Evolutionary conservation across 2,888 invertebrate genomes (phyloP), one percentile per base, ranked within the genome.

Genomic region (Catocala fraxini): DNA sequence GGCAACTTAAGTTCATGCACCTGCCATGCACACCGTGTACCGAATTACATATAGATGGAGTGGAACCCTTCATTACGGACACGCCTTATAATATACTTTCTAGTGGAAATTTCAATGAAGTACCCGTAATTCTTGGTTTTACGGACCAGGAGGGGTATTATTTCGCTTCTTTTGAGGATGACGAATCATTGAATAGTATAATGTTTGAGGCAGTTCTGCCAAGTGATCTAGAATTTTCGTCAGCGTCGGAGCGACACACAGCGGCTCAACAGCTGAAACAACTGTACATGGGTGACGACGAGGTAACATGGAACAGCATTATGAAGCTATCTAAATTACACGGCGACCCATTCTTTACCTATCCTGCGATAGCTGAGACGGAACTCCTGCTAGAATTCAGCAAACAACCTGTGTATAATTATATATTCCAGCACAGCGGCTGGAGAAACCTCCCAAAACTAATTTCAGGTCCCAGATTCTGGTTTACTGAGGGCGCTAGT

Each of bases 201-300:
- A 53, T 11, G 1, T 52, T 64, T 13, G 66, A 62, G 5, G 41
- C 53, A 49, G 33, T 45, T 13, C 15, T 64, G 15, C 59, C 59
- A 2, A 33, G 4, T 6, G 47, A 65, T 48, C 42, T 69, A 6
- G 7, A 60, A 5, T 60, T 69, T 5, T 45, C 58, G 11, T 53
- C 52, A 35, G 56, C 9, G 42, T 45, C 13, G 25, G 64, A 60
- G 12, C 56, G 56, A 6, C 52, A 41, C 11, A 51, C 52, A 39
- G 51, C 65, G 2, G 73, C 56, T n/a, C 55, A 69, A 67, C 57
- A 80, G 66, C 35, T 88, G 64, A 65, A 55, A 75, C 75, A 83
- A 81, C 4, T 90, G 33, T 92, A 90, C 0, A 68, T 93, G 25
- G 71, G 68, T 69, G 89, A 76, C 83, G 57, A 66, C 15, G 86